Percentiles rank a stretch among this genome's conserved stretches.
Evolutionary conservation across 2,888 invertebrate species (phyloP).

Genomic region (Heterodera filipjevi): DNA sequence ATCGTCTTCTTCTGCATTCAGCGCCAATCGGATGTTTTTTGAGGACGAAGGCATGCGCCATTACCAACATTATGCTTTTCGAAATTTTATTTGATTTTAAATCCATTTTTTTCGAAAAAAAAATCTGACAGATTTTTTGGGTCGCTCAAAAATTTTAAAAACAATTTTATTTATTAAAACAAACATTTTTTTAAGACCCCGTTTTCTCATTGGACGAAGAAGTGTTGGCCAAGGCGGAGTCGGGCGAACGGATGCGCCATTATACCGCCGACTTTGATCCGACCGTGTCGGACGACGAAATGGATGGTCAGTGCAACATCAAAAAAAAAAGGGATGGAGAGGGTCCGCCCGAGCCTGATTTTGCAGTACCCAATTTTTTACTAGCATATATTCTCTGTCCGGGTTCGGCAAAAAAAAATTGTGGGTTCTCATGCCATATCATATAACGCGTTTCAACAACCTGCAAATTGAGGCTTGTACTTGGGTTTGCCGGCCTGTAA

Average conservation of each 20-base stretch:
- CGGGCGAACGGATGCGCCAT: constrained; percentile 23
- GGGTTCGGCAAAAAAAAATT: no score
- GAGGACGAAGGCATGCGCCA: not conserved
- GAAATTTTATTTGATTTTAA: not conserved
- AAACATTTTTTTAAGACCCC: constrained; percentile 28
- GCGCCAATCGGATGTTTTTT: not conserved
- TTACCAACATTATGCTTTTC: not conserved
- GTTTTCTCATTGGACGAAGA: constrained; percentile 35
- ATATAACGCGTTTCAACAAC: no score
- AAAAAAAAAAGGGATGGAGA: no score
- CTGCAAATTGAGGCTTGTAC: no score
- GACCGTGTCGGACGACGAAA: constrained; percentile 22
- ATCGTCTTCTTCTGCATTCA: not conserved
- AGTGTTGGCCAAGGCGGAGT: constrained; percentile 22
- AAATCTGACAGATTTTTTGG: not conserved
- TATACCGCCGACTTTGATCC: constrained; percentile 35
- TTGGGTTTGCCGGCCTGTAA: no score
- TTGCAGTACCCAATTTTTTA: no score
- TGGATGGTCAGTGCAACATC: constrained; percentile 15
- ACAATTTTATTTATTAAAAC: no score
- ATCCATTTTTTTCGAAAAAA: not conserved
- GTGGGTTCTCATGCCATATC: no score
- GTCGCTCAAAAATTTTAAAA: no score
- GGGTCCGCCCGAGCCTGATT: no score
- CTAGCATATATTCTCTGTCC: no score